Evolutionary conservation across 2,113 vertebrate genomes (phyloP), one percentile per base, ranked within the genome.

Genomic region (Ranitomeya imitator): DNA sequence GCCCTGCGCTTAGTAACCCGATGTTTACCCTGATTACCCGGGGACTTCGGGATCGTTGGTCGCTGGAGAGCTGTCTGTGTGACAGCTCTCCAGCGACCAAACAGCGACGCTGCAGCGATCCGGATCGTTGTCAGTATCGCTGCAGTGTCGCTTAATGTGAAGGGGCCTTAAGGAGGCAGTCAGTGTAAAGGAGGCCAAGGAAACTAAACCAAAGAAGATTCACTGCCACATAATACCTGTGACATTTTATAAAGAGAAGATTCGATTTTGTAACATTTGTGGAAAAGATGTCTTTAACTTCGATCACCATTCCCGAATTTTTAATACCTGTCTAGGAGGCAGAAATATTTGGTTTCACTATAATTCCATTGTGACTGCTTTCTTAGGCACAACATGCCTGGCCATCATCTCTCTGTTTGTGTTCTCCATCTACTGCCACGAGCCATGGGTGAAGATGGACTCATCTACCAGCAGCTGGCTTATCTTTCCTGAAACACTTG

Each of bases 291-390:
- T 74, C 45, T 74, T 74, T 19, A 74, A 74, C 7, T 74, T 45
- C 7, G 71, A 74, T 45, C 71, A 74, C 71, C 71, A 74, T 74
- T 74, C 71, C 71, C 14, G 6, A 18, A 74, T 74, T 74, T 74
- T 74, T 8, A 74, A 74, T 31, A 74, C 26, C 31, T 74, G 71
- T 74, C 0, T 74, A 37, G 71, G 71, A 16, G 71, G 71, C 18
- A 74, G 7, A 45, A 74, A 74, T 74, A 45, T 74, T 74, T 74
- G 71, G 71, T 74, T 74, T 74, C 45, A 74, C 31, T 9, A 45
- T 14, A 74, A 45, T 11, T 74, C 31, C 31, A 15, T 45, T 2
- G 6, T 45, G 7, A 31, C 71, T 3, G 26, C 31, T 74, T 74
- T 74, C 71, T 18, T 74, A 74, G 71, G 71, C 1, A 74, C 31